Conservation (phyloP, 2,888 invertebrate species). For the Euplexia lucipara region DNA sequence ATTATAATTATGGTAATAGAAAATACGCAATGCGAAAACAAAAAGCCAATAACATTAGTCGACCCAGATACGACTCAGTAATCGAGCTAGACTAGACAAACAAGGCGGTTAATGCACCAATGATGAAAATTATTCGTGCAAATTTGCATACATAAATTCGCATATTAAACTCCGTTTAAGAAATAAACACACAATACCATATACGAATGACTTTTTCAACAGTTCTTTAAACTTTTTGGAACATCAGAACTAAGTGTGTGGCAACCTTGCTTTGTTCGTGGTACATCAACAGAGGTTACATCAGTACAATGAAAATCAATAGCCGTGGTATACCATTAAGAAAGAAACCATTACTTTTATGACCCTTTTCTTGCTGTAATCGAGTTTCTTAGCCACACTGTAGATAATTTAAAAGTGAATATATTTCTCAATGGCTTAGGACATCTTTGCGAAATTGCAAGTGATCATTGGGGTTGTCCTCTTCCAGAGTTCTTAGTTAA, state of each 20-base stretch:
- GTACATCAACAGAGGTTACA: constrained; percentile 43
- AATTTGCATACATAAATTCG: not conserved
- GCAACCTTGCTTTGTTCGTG: constrained; percentile 40
- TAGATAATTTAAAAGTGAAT: constrained; percentile 26
- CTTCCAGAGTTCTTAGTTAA: not conserved
- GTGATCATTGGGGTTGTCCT: not conserved
- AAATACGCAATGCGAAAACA: no score
- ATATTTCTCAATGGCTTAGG: constrained; percentile 4
- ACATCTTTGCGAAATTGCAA: constrained; percentile 2
- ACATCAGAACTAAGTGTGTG: not conserved
- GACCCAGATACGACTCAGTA: no score
- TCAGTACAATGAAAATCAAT: constrained; percentile 58
- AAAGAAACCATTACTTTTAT: constrained; percentile 50
- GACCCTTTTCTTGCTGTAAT: constrained; percentile 32
- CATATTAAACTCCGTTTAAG: constrained; percentile 30
- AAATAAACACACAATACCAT: constrained; percentile 24
- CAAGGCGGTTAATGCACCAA: constrained; percentile 15
- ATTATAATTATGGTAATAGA: no score
- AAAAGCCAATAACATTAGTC: no score
- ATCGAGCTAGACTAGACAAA: not conserved
- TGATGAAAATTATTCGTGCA: constrained; percentile 14
- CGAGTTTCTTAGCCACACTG: constrained; percentile 14
- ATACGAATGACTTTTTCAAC: not conserved
- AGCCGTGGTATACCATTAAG: constrained; percentile 38
- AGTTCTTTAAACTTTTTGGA: constrained; percentile 8